phyloP scores from a whole-genome alignment of 2,113 vertebrate genomes.

The Enhydra lutris region DNA sequence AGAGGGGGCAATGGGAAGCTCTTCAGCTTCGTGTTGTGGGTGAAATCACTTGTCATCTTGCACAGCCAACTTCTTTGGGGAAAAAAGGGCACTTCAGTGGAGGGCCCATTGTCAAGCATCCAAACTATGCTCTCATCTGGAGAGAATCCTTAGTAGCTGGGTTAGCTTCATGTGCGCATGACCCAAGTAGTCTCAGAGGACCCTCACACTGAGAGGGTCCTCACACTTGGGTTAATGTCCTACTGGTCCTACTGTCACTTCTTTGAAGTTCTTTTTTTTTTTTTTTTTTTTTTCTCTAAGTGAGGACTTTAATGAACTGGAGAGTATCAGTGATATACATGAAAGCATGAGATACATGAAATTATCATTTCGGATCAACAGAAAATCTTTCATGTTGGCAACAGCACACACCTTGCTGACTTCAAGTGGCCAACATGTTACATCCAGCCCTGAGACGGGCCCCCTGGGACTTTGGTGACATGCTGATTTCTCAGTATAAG shows the following conservation, averaged over 20 bases:
- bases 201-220: not conserved
- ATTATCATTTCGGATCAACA: not conserved
- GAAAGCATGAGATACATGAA: not conserved
- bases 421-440: not conserved
- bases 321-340: not conserved
- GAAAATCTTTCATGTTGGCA: not conserved
- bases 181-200: not conserved
- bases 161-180: not conserved
- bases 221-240: not conserved
- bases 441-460: rapidly evolving
- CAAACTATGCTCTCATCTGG: not conserved
- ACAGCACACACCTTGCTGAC: not conserved
- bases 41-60: not conserved
- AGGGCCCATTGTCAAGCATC: too few relatives aligned
- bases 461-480: not conserved
- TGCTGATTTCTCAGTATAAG: not conserved
- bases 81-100: not conserved
- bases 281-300: not conserved
- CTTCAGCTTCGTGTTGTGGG: not conserved
- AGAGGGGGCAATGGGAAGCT: rapidly evolving
- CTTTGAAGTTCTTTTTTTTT: not conserved
- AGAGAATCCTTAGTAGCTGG: not conserved
- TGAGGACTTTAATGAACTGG: not conserved
- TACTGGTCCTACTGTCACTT: not conserved
- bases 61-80: not conserved